Base-by-base conservation (phyloP, 2,888 invertebrate species). In the Synergus gifuensis region DNA sequence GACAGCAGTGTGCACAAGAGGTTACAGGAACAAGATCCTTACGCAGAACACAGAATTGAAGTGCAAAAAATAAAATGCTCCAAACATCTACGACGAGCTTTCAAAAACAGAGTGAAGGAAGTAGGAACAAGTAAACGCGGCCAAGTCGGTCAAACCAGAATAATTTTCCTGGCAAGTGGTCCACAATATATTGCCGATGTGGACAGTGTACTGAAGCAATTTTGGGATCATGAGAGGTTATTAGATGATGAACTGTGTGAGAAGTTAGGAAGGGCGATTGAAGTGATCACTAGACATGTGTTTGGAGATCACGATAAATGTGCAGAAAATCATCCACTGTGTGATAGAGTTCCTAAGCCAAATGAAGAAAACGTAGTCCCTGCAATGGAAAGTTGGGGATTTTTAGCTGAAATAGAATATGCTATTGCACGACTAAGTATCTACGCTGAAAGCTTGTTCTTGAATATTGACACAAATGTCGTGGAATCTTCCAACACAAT, bases 1-100 rank as follows among this genome's bases (percentile, higher is more conserved):
- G 73, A 73, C 22, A 80, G 79, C 42, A 80, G 77, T 46, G 58
- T 77, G 1, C 42, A 77, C 16, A 76, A 44, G 4, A 28, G 36
- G 2, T 44, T 78, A 40, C 0, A 3, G 11, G 44, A 76, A 22
- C 4, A 14, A 2, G 63, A 73, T 0, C 76, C 76, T 14, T 78
- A 78, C 16, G 8, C 9, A 4, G 64, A 73, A 4, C 54, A 79
- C 49, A 40, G 40, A 16, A 14, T 76, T 12, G 0, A 42, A 1
- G 54, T 76, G 0, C 8, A 40, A 14, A 67, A 79, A 66, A 42
- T 76, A 42, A 60, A 76, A 22, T 79, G 79, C 8, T 16, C 1
- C 9, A 44, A 76, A 22, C 64, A 79, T 22, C 18, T 58, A 4
- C 14, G 46, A 14, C 12, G 49, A 18, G 46, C n/a, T 62, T 73